A percentile compares a stretch with the other conserved stretches of the same genome.
Conservation (phyloP, 2,797 vertebrate genomes). For the Eleutherodactylus coqui region DNA sequence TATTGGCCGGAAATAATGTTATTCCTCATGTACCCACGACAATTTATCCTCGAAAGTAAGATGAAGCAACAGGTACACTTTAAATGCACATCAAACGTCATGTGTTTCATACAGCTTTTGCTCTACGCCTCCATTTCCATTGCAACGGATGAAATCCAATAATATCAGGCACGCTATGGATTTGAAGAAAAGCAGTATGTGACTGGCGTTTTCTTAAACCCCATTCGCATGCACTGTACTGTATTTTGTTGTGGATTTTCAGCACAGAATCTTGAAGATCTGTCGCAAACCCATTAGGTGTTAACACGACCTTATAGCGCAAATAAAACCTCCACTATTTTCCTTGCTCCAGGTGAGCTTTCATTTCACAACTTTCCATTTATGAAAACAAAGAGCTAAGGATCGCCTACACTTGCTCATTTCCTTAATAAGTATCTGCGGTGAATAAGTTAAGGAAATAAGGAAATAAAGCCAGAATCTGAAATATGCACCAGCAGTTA, state of each 20-base stretch:
- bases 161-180: background rate
- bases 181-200: too few relatives aligned
- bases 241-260: background rate
- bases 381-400: background rate
- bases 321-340: background rate
- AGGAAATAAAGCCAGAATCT: slow-evolving; percentile 39
- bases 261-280: background rate
- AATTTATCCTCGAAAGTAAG: too few relatives aligned
- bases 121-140: too few relatives aligned
- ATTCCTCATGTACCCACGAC: too few relatives aligned
- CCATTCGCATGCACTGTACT: background rate
- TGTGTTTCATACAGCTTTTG: too few relatives aligned
- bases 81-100: too few relatives aligned
- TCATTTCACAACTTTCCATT: background rate
- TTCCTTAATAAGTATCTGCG: background rate
- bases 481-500: slow-evolving; percentile 37
- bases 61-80: too few relatives aligned
- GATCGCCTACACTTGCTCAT: background rate
- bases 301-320: background rate
- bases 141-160: background rate
- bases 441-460: slow-evolving; percentile 9
- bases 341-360: background rate
- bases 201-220: too few relatives aligned
- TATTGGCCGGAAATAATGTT: too few relatives aligned
- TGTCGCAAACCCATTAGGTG: background rate